Conservation (phyloP, 2,113 vertebrate genomes). For the Rhipidura dahli region DNA sequence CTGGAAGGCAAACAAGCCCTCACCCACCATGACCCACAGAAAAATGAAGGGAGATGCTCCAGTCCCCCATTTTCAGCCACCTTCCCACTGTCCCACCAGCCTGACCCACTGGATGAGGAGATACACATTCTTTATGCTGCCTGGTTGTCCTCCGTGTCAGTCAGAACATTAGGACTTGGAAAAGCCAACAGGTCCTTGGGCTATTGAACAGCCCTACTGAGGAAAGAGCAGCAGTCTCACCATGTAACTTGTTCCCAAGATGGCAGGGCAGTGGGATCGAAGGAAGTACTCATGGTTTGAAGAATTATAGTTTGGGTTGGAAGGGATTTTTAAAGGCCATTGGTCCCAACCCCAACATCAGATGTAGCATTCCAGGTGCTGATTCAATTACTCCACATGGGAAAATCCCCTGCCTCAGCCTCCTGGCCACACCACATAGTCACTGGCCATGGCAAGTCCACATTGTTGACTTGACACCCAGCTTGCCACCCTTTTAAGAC, state of each 20-base stretch:
- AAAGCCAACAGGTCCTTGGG: neutral
- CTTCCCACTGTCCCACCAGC: neutral
- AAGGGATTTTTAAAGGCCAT: neutral
- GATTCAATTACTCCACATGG: neutral
- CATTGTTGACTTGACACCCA: neutral
- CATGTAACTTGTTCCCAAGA: neutral
- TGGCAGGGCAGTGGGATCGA: fast-evolving
- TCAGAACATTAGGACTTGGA: neutral
- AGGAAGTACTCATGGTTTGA: neutral
- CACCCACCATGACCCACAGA: neutral
- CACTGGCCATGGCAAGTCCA: neutral
- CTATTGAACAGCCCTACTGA: neutral
- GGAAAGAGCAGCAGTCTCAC: neutral
- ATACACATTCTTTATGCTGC: fast-evolving
- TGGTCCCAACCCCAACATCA: neutral
- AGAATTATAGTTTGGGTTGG: neutral
- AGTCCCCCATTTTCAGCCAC: neutral
- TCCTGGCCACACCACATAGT: fast-evolving
- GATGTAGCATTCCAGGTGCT: neutral
- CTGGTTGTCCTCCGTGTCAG: neutral
- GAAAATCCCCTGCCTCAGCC: neutral
- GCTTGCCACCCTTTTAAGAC: neutral
- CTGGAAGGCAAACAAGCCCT: neutral
- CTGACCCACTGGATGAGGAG: neutral
- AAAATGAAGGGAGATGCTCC: neutral